Base-by-base conservation (phyloP, 2,888 invertebrate species). In the Drosophila antonietae region DNA sequence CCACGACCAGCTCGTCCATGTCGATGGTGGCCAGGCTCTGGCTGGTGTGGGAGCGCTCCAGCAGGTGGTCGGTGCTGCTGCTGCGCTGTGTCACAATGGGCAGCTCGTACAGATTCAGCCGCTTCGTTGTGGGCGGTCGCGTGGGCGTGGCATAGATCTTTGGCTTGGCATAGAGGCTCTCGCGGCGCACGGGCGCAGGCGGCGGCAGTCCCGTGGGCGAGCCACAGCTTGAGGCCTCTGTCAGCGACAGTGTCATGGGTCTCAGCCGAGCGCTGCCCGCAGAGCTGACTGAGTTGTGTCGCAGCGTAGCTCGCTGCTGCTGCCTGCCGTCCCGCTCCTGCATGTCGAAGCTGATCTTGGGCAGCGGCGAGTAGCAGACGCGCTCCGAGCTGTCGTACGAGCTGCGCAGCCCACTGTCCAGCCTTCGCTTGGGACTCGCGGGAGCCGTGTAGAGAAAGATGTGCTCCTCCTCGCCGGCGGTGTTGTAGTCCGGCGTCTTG, bases 371-470 rank as follows among this genome's bases (percentile, higher is more conserved):
- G 56, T 91, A 90, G 39, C 88, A 90, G 12, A 81, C 82, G 2
- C 91, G 87, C 14, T 91, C 87, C 4, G 92, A 90, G 68, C 90
- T 88, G 37, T 91, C 90, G 56, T 88, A 90, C 5, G 89, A 87
- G 69, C 87, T 82, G 10, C 87, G 86, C 55, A 90, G 73, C 6
- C 91, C 91, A 56, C 90, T 91, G 52, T 91, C 91, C 65, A 90
- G 68, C 14, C 91, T 80, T 5, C 90, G 81, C 51, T 91, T 91
- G 0, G 92, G 91, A 61, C 92, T 92, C 20, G 92, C 92, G 8
- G 92, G 92, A 3, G 92, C 92, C 1, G 93, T 92, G 49, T 92
- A 93, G 4, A 92, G 78, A 57, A 92, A 93, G 20, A 92, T 91
- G 70, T 88, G 91, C 61, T 92, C 92, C 70, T 92, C 92, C 65